phyloP scores from a whole-genome alignment of 2,888 invertebrate species.

The Acholoe squamosa region DNA sequence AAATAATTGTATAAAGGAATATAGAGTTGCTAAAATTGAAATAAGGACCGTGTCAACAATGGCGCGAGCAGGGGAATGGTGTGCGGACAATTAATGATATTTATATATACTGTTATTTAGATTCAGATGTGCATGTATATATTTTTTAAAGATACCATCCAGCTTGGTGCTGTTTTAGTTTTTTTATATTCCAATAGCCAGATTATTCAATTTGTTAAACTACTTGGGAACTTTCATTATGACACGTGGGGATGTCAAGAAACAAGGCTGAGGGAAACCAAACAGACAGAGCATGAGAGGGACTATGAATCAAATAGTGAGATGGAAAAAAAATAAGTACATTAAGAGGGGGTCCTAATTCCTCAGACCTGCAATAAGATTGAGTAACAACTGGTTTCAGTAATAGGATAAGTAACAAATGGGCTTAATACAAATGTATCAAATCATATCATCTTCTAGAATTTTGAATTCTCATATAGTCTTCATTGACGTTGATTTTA shows the following conservation, averaged over 20 bases:
- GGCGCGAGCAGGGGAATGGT: no score
- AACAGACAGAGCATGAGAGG: slow-evolving; percentile 7
- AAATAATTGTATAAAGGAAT: no score
- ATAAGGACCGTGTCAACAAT: no score
- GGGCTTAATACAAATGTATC: background rate
- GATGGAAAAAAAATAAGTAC: slow-evolving; percentile 40
- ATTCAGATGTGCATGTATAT: no score
- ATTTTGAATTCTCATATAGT: background rate
- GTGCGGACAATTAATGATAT: no score
- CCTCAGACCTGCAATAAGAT: slow-evolving; percentile 34
- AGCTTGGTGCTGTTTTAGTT: no score
- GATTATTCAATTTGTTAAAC: no score
- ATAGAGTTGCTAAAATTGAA: no score
- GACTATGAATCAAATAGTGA: background rate
- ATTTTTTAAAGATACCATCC: no score
- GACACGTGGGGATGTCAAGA: background rate
- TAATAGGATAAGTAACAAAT: background rate
- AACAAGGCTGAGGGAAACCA: background rate
- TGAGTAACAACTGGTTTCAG: background rate
- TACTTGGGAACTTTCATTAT: background rate
- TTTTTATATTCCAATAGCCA: no score
- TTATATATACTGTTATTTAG: no score
- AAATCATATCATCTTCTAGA: background rate
- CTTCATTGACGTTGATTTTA: background rate
- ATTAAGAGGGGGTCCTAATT: slow-evolving; percentile 31